phyloP scores from a whole-genome alignment of 2,797 vertebrate genomes.

The Alfaro cultratus region DNA sequence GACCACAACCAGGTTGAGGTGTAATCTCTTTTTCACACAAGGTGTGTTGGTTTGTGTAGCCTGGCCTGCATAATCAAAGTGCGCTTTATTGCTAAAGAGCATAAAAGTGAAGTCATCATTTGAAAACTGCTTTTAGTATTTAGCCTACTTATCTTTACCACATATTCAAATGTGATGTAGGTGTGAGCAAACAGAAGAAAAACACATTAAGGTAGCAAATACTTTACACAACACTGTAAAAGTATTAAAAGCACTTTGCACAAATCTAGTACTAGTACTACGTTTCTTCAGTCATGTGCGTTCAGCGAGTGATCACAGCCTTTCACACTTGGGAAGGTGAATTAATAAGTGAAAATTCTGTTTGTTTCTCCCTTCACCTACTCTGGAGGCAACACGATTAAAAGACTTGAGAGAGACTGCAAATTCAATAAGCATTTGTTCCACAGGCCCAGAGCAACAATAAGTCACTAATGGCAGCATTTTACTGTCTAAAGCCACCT shows the following conservation, averaged over 20 bases:
- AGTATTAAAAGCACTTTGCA: not conserved
- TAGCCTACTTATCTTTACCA: not conserved
- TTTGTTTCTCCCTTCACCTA: not conserved
- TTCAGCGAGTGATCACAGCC: slow-evolving; percentile 8
- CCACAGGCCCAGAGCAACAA: slow-evolving; percentile 1
- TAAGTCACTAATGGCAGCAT: not conserved
- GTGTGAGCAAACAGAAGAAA: not conserved
- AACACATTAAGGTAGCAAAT: not conserved
- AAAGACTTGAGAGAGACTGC: slow-evolving; percentile 10
- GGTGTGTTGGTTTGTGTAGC: not conserved
- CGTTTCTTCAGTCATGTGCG: not conserved
- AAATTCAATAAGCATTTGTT: slow-evolving; percentile 13
- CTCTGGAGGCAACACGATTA: slow-evolving; percentile 2
- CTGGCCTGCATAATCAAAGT: not conserved
- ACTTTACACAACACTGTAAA: not conserved
- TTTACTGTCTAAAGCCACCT: slow-evolving; percentile 1
- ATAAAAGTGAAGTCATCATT: not conserved
- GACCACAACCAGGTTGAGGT: not conserved
- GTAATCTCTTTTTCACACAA: not conserved
- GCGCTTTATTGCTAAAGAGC: no score
- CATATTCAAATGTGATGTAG: not conserved
- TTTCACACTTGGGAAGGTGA: slow-evolving; percentile 31
- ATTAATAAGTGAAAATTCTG: slow-evolving; percentile 10
- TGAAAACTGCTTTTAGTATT: not conserved
- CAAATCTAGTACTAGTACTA: not conserved